These are phyloP conservation scores for Calameuta idolon DNA, from an alignment of 2,888 invertebrate species.

Conservation along the genomic window DNA sequence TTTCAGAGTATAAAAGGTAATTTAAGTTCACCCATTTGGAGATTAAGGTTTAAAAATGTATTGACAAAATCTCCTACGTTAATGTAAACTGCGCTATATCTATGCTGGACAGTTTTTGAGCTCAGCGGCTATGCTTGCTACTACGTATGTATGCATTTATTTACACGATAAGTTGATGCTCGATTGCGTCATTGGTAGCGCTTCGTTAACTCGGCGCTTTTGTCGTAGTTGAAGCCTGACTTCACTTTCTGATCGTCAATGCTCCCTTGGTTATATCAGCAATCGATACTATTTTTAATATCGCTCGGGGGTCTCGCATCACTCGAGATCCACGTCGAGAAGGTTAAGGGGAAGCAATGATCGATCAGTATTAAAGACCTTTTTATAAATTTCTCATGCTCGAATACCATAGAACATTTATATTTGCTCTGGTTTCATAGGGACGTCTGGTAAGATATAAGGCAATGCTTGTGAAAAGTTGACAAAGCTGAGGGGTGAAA, in stretches of 20 bases:
- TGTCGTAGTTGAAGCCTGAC: conserved; percentile 37
- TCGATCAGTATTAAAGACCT: neutral
- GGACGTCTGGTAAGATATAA: neutral
- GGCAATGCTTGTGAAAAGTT: neutral
- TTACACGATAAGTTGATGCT: conserved; percentile 27
- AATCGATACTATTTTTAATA: conserved; percentile 39
- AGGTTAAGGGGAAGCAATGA: neutral
- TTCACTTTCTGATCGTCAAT: conserved; percentile 29
- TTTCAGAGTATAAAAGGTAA: neutral
- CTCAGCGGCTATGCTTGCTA: neutral
- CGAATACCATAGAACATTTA: neutral
- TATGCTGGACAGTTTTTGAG: neutral
- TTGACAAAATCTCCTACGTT: neutral
- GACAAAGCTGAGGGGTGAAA: neutral
- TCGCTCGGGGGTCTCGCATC: neutral
- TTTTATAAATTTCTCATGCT: neutral
- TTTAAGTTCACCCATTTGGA: neutral
- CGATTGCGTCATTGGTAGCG: conserved; percentile 26
- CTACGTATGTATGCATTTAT: neutral
- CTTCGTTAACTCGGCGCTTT: conserved; percentile 34
- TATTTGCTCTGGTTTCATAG: neutral
- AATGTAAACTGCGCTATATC: neutral
- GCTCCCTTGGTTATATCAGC: neutral
- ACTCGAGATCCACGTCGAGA: neutral
- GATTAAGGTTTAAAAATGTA: too few relatives aligned